These are phyloP conservation scores for Margaritifera margaritifera DNA, from an alignment of 2,888 invertebrate species.

Conservation along the genomic window DNA sequence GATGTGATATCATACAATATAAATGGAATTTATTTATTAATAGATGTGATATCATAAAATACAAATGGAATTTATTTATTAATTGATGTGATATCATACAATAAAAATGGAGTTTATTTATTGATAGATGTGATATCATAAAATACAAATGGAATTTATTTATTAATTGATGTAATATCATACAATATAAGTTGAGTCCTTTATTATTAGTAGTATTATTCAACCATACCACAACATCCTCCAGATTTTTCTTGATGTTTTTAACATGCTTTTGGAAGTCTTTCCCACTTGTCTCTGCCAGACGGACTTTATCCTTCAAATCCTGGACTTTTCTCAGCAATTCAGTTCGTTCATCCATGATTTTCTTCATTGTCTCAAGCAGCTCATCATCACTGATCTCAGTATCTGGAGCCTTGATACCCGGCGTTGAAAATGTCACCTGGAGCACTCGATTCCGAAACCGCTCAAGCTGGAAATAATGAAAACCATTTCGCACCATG, in stretches of 20 bases:
- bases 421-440: conserved; percentile 68
- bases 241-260: conserved; percentile 60
- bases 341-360: conserved; percentile 64
- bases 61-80: too few species aligned
- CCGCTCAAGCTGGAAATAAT: conserved; percentile 63
- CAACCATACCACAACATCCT: conserved; percentile 58
- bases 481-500: too few species aligned
- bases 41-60: too few species aligned
- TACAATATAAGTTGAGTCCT: not conserved
- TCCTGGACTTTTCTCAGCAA: conserved; percentile 57
- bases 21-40: too few species aligned
- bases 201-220: not conserved
- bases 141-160: too few species aligned
- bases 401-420: conserved; percentile 63
- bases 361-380: conserved; percentile 62
- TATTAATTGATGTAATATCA: too few species aligned
- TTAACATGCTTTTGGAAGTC: conserved; percentile 54
- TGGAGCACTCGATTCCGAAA: conserved; percentile 69
- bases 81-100: too few species aligned
- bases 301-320: conserved; percentile 56
- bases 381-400: conserved; percentile 68
- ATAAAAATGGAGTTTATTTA: too few species aligned
- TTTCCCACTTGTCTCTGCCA: conserved; percentile 49
- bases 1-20: too few species aligned
- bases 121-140: too few species aligned